Evolutionary conservation across 30 jellyfish, hydroid and myxozoan genomes (phyloP), one percentile per base, ranked within the genome.

Genomic region (Rhopilema esculentum): DNA sequence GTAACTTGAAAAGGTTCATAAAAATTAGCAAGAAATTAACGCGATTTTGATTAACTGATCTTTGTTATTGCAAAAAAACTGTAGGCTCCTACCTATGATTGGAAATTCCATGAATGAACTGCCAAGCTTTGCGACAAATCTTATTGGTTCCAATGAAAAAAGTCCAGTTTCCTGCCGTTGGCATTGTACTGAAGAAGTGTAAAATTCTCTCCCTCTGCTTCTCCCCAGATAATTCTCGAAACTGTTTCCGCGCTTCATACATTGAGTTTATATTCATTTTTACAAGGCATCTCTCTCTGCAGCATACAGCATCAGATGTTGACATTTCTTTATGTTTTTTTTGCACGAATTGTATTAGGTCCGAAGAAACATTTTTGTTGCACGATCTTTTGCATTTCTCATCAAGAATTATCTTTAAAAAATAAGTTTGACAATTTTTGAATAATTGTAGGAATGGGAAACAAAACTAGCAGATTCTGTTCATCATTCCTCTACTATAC

Each of bases 41-140:
- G 57, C 57, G 6, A 2, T 40, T 40, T 40, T 6, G 12, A 2
- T 40, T 2, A 40, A 6, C 9, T 12, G 6, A 40, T 40, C 57
- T 40, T 40, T 40, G 57, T 40, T 12, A 40, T 40, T 40, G 57
- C 57, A 40, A 40, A 40, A 40, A 40, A 40, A 6, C 12, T 2
- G 57, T 40, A 40, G 57, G 6, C 9, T 40, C 75, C 8, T 28
- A 65, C 75, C 75, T 26, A 26, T 28, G n/a, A 65, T 65, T 65
- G 0, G 75, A 65, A 21, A 65, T 65, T 65, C 75, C 75, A 65
- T 21, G 31, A 65, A 4, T 65, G 4, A 65, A 65, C 30, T 65
- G 75, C 75, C 75, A 65, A 4, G 75, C 75, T 65, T 6, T 19
- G 18, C 31, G 75, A 19, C 75, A 65, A 65, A 65, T 65, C 75